Base-by-base conservation (phyloP, 2,888 invertebrate genomes). In the Marasmarcha lunaedactyla region DNA sequence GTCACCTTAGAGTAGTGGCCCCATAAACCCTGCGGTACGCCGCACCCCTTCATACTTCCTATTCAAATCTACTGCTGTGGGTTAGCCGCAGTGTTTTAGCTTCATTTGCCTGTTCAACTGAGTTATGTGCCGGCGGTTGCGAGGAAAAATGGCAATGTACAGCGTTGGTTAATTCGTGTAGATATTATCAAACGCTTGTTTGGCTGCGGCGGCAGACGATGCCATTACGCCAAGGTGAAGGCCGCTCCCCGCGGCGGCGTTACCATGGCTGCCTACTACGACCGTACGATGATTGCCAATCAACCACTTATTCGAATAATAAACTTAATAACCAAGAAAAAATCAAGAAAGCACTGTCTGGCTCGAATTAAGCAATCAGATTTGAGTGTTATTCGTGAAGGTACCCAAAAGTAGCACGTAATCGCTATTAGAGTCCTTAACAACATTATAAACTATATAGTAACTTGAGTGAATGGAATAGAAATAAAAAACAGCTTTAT, bases 221-320 rank as follows among this genome's bases (percentile, higher is more conserved):
- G 51, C 52, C 51, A 60, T 64, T 61, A 59, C 42, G 48, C 49
- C 61, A 68, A 69, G 72, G 69, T 71, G 70, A 76, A 74, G 71
- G 71, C 59, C 56, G 51, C 33, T 42, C 43, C 48, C 49, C 46
- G 49, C 51, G 50, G 57, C 41, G 59, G 45, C 46, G 66, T 71
- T 59, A 50, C 71, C 52, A 67, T 65, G 57, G 65, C 48, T 52
- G 56, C 49, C 62, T n/a, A n/a, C n/a, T n/a, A 5, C 10, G 26
- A n/a, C 4, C 2, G 30, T 30, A 30, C 10, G 51, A 39, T 59
- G 51, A 67, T 56, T 55, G 49, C 49, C 49, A 64, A 69, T 71
- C 63, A 62, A 51, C 38, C 39, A 41, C 42, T 51, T 59, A 66
- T 64, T 64, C 13, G 10, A 27, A 15, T 20, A 20, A 20, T 20